These are phyloP conservation scores for Alviniconcha strummeri DNA, from an alignment of 2,888 invertebrate species.

Conservation along the genomic window DNA sequence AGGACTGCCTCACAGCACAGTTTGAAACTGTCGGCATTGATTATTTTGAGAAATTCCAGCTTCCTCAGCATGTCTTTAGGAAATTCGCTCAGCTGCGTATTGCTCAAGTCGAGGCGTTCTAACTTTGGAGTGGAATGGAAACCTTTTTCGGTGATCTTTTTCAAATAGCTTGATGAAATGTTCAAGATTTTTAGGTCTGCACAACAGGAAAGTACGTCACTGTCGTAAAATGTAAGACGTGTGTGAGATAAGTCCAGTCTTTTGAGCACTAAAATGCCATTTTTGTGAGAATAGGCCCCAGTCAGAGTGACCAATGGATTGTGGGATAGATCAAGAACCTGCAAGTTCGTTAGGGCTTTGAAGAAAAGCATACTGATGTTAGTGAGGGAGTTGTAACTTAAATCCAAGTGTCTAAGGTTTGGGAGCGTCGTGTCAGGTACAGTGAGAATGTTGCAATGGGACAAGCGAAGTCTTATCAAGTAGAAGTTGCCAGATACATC, in stretches of 20 bases:
- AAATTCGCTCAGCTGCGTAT: background rate
- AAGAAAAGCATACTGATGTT: background rate
- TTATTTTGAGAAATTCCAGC: background rate
- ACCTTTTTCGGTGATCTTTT: background rate
- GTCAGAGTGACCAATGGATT: background rate
- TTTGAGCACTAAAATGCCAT: background rate
- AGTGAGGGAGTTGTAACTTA: slow-evolving; percentile 13
- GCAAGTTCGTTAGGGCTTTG: slow-evolving; percentile 4
- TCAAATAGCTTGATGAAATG: background rate
- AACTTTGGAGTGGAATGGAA: background rate
- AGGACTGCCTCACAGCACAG: slow-evolving; percentile 24
- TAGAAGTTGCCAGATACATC: slow-evolving; percentile 9
- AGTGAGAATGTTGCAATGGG: background rate
- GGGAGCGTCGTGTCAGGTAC: background rate
- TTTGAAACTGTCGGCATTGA: background rate
- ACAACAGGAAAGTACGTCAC: background rate
- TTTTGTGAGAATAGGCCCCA: background rate
- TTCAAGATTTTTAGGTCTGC: background rate
- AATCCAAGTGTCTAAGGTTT: slow-evolving; percentile 11
- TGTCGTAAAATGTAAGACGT: background rate
- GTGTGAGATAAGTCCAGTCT: background rate
- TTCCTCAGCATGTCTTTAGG: slow-evolving; percentile 3
- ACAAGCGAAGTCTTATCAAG: background rate
- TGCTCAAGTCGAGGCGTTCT: slow-evolving; percentile 5
- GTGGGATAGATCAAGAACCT: background rate